phyloP scores from a whole-genome alignment of 1,140 invertebrate species.

The Drosophila pachea region DNA sequence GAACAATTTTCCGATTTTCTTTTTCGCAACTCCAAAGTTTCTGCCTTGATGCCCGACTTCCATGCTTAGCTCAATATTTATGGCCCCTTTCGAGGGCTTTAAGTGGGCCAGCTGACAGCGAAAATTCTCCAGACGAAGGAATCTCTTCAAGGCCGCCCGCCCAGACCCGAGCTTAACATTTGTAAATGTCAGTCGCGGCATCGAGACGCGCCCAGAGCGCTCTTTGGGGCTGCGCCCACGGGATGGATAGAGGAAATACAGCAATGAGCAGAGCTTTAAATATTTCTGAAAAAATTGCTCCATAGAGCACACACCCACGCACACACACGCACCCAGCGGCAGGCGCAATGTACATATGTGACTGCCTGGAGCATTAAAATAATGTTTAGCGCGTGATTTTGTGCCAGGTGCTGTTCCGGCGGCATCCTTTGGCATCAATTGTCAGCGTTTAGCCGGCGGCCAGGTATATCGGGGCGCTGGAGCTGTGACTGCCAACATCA shows the following conservation, averaged over 20 bases:
- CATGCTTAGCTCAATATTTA: slow-evolving; percentile 11
- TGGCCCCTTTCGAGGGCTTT: slow-evolving; percentile 12
- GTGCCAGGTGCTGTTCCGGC: slow-evolving; percentile 22
- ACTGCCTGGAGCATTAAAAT: slow-evolving; percentile 66
- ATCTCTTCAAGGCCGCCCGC: slow-evolving; percentile 52
- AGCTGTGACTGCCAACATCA: slow-evolving; percentile 66
- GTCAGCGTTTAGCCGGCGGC: slow-evolving; percentile 64
- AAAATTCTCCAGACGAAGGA: slow-evolving; percentile 34
- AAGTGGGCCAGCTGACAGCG: slow-evolving; percentile 27
- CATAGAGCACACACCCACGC: slow-evolving; percentile 14
- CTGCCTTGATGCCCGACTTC: no score
- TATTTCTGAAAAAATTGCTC: slow-evolving; percentile 42
- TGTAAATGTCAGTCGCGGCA: slow-evolving; percentile 39
- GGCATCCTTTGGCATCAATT: slow-evolving; percentile 65
- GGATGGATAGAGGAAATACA: slow-evolving; percentile 27
- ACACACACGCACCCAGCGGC: slow-evolving; percentile 3
- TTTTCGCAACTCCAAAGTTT: no score
- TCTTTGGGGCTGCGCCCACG: slow-evolving; percentile 23
- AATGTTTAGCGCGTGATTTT: slow-evolving; percentile 75
- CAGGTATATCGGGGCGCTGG: slow-evolving; percentile 58
- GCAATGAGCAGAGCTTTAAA: slow-evolving; percentile 56
- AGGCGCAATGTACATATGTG: slow-evolving; percentile 38
- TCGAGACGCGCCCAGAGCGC: slow-evolving; percentile 28
- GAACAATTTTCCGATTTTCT: no score
- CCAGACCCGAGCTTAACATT: slow-evolving; percentile 38